A percentile compares a stretch with the other conserved stretches of the same genome.
Evolutionary conservation across 2,797 vertebrate genomes (phyloP).

Genomic region (Spinus pinus): DNA sequence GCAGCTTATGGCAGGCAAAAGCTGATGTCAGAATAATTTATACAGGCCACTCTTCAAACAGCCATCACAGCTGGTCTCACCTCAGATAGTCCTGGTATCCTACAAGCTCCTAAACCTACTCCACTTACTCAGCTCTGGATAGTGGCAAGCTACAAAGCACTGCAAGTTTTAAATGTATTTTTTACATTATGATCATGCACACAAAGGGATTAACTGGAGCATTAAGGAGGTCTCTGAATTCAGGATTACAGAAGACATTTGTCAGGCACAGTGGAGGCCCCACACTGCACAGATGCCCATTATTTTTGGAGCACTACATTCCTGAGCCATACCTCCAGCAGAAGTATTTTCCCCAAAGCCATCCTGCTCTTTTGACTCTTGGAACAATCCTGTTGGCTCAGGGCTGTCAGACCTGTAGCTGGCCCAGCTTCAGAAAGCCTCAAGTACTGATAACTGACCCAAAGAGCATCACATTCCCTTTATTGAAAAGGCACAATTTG

Average conservation of each 20-base stretch:
- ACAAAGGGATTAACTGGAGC: conserved; percentile 2
- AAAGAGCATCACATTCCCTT: not conserved
- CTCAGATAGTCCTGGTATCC: not conserved
- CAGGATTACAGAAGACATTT: not conserved
- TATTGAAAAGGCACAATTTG: accelerated
- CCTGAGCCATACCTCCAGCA: not conserved
- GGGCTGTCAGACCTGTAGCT: not conserved
- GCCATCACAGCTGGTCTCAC: not conserved
- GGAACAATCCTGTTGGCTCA: not conserved
- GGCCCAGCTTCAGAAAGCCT: not conserved
- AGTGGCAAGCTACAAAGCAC: not conserved
- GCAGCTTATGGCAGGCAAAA: not conserved
- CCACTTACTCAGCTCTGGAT: not conserved
- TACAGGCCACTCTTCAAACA: not conserved
- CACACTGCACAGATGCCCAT: not conserved
- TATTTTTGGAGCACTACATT: conserved; percentile 23
- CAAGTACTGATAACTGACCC: not conserved
- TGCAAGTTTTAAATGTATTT: not conserved
- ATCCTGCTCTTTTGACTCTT: not conserved
- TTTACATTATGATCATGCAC: not conserved
- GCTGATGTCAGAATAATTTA: not conserved
- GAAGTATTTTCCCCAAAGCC: not conserved
- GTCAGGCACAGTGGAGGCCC: not conserved
- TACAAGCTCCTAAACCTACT: not conserved
- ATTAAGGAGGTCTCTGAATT: not conserved